Evolutionary conservation across 1,140 invertebrate species (phyloP).

Genomic region (Apis laboriosa): DNA sequence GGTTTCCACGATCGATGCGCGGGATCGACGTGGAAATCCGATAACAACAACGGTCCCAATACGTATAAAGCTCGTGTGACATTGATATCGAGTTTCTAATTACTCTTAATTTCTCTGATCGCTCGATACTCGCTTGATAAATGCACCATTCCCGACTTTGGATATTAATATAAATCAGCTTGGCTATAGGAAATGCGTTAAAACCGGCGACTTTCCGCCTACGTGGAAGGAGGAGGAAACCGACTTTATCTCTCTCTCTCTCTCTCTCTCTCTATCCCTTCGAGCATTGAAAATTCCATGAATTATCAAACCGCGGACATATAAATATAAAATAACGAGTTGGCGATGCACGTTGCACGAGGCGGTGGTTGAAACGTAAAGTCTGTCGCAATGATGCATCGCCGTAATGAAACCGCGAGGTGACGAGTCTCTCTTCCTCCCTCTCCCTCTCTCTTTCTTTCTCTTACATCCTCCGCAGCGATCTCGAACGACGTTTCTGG

Average conservation of each 20-base stretch:
- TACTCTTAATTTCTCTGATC: background rate
- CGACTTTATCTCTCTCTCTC: background rate
- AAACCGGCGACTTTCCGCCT: background rate
- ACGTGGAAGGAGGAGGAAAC: background rate
- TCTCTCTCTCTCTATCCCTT: background rate
- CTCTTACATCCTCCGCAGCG: background rate
- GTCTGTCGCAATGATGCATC: conserved; percentile 73
- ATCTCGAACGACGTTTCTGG: conserved; percentile 37
- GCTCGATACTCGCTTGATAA: background rate
- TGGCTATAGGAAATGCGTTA: background rate
- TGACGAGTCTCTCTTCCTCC: conserved; percentile 45
- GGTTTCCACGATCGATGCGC: background rate
- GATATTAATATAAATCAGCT: background rate
- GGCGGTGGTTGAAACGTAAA: conserved; percentile 28
- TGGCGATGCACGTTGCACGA: conserved; percentile 7
- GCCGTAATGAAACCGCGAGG: conserved; percentile 70
- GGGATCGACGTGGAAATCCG: background rate
- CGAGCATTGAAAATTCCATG: conserved; percentile 52
- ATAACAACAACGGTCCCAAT: background rate
- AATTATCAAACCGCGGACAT: conserved; percentile 64
- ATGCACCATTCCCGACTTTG: background rate
- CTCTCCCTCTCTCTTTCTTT: background rate
- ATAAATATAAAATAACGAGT: conserved; percentile 70
- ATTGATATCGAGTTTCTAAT: background rate
- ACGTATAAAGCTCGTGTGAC: background rate